A percentile compares a stretch with the other conserved stretches of the same genome.
These are phyloP conservation scores for Psittacara wagleri DNA, from an alignment of 2,113 vertebrate genomes.

Conservation along the genomic window DNA sequence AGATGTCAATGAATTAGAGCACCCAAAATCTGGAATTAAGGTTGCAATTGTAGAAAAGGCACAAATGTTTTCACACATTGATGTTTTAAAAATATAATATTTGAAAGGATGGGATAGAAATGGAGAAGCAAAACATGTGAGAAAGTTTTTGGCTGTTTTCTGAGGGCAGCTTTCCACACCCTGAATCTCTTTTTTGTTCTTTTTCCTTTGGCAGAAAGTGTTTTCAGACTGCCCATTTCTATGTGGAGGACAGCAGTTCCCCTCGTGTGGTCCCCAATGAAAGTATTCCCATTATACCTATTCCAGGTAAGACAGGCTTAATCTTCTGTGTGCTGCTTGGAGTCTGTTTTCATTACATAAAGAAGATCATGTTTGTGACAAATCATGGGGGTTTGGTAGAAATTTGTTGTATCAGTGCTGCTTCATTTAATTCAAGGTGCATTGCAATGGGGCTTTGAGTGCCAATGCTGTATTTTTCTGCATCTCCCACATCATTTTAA, in stretches of 20 bases:
- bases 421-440: neutral
- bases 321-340: neutral
- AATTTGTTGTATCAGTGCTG: neutral
- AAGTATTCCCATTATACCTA: conserved; percentile 92
- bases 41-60: neutral
- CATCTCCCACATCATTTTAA: neutral
- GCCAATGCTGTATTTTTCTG: neutral
- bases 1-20: neutral
- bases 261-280: conserved; percentile 96
- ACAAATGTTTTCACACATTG: neutral
- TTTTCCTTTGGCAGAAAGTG: conserved; percentile 86
- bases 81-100: neutral
- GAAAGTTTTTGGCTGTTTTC: neutral
- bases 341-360: neutral
- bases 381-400: neutral
- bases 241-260: conserved; percentile 96
- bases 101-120: neutral
- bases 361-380: neutral
- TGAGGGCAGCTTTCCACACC: neutral
- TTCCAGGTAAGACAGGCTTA: conserved; percentile 85
- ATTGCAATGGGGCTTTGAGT: neutral
- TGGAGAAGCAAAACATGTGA: neutral
- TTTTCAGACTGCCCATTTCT: conserved; percentile 98
- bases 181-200: neutral
- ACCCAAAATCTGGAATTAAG: neutral